These are phyloP conservation scores for Spatula versicolor DNA, from an alignment of 2,797 vertebrate genomes.

Conservation along the genomic window DNA sequence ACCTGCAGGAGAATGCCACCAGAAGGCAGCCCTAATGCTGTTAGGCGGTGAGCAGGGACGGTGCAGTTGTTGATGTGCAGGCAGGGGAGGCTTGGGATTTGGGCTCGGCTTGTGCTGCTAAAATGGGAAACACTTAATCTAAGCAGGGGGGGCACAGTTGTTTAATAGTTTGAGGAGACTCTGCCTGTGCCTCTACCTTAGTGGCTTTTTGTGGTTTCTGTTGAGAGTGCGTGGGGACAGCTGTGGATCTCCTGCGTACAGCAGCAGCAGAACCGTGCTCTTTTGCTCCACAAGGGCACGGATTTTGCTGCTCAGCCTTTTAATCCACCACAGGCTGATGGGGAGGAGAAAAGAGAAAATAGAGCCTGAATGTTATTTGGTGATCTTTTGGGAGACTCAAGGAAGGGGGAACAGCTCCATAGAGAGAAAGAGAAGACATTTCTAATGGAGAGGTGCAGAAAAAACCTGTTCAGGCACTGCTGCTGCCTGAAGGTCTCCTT, in stretches of 20 bases:
- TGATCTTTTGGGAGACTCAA: background rate
- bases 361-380: background rate
- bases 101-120: background rate
- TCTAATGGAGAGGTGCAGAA: background rate
- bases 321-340: background rate
- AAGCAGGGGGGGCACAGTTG: background rate
- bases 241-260: background rate
- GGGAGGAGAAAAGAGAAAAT: background rate
- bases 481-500: background rate
- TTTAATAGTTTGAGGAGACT: background rate
- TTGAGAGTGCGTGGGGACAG: background rate
- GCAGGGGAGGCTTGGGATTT: background rate
- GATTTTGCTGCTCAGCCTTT: background rate
- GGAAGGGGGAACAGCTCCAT: background rate
- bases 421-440: background rate
- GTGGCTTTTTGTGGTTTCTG: background rate
- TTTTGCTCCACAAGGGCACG: background rate
- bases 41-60: background rate
- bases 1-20: conserved; percentile 17
- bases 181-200: background rate
- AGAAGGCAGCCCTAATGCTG: conserved; percentile 19
- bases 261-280: background rate
- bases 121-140: background rate
- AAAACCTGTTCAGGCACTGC: background rate
- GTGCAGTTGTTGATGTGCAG: background rate